Evolutionary conservation across 2,113 vertebrate genomes (phyloP).

Genomic region (Proteles cristata): DNA sequence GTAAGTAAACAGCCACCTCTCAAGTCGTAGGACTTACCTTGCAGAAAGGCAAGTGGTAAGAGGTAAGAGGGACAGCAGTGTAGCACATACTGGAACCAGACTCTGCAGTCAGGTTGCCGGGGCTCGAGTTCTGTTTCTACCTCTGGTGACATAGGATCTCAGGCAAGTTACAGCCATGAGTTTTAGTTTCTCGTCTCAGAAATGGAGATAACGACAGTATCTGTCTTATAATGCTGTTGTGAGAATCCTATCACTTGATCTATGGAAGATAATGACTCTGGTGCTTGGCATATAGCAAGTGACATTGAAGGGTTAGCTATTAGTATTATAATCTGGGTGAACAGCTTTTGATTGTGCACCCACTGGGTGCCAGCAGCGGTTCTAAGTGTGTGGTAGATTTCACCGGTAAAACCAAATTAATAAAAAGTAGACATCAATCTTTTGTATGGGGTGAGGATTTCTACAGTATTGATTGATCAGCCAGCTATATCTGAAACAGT

Average conservation of each 20-base stretch:
- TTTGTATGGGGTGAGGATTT: not conserved
- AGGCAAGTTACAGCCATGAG: not conserved
- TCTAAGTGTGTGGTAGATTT: not conserved
- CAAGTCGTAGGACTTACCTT: not conserved
- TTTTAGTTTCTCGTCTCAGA: not conserved
- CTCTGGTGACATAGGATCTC: not conserved
- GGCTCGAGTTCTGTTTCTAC: not conserved
- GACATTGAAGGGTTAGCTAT: not conserved
- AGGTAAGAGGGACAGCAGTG: too few species aligned
- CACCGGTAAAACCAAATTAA: not conserved
- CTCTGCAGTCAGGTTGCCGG: not conserved
- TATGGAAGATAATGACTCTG: not conserved
- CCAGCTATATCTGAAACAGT: conserved; percentile 26
- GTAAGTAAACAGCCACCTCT: conserved; percentile 25
- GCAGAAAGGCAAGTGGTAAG: not conserved
- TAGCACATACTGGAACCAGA: not conserved
- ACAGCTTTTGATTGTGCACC: not conserved
- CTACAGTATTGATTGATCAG: not conserved
- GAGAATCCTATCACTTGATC: not conserved
- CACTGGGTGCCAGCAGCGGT: not conserved
- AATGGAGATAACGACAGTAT: not conserved
- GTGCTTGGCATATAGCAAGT: not conserved
- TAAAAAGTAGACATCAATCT: not conserved
- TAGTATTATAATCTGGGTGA: not conserved
- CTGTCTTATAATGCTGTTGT: not conserved